Evolutionary conservation across 2,797 vertebrate species (phyloP).

Genomic region (Hephaestus fuliginosus): DNA sequence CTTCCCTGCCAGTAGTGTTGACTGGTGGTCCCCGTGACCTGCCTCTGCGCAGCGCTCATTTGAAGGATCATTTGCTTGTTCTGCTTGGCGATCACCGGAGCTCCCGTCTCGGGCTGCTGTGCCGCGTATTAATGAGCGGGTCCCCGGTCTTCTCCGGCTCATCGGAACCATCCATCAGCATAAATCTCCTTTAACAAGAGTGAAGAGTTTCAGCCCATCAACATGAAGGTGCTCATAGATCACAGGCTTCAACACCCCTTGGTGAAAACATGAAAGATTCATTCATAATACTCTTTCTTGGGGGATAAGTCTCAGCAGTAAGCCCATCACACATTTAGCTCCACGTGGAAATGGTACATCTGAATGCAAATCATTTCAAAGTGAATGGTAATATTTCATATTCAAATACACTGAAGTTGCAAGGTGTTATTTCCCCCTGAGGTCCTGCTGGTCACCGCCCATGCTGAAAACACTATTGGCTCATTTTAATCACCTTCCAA

Average conservation of each 20-base stretch:
- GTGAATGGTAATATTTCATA: background rate
- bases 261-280: constrained; percentile 63
- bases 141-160: constrained; percentile 53
- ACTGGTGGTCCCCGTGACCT: constrained; percentile 68
- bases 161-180: constrained; percentile 71
- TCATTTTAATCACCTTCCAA: constrained; percentile 49
- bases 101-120: constrained; percentile 38
- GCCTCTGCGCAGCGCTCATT: constrained; percentile 53
- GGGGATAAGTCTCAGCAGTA: constrained; percentile 11
- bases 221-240: constrained; percentile 70
- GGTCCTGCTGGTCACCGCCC: constrained; percentile 12
- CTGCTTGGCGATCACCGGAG: constrained; percentile 61
- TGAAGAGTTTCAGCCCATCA: constrained; percentile 72
- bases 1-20: constrained; percentile 50
- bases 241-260: constrained; percentile 57
- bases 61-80: constrained; percentile 70
- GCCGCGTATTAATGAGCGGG: constrained; percentile 72
- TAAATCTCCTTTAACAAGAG: constrained; percentile 77
- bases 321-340: constrained; percentile 32
- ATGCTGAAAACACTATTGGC: constrained; percentile 24
- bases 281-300: constrained; percentile 57
- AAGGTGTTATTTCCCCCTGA: background rate
- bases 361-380: background rate
- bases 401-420: background rate
- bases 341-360: constrained; percentile 12